Conservation (phyloP, 2,113 vertebrate genomes). For the Sarotherodon lohbergeri region DNA sequence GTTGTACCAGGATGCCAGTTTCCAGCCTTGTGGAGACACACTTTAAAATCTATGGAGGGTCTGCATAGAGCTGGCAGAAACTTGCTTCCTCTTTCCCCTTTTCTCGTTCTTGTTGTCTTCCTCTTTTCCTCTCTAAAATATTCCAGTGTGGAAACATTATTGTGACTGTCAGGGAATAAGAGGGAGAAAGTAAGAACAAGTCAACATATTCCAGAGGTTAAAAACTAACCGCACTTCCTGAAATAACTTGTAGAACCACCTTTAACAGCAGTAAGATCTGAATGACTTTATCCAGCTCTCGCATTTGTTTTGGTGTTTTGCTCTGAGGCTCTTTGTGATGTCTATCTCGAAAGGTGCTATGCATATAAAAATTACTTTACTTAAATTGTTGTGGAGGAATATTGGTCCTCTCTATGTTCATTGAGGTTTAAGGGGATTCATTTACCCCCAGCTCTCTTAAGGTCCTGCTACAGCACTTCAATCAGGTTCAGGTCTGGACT, state of each 20-base stretch:
- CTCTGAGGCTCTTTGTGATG: not conserved
- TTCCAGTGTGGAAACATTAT: conserved; percentile 32
- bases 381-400: not conserved
- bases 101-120: not conserved
- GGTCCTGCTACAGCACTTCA: not conserved
- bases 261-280: not conserved
- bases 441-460: not conserved
- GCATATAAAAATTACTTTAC: not conserved
- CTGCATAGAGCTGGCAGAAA: not conserved
- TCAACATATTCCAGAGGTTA: not conserved
- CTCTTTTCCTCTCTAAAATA: conserved; percentile 2
- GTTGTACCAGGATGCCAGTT: conserved; percentile 16
- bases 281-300: not conserved
- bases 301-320: not conserved
- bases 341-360: not conserved
- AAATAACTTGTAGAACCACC: not conserved
- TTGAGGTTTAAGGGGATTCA: not conserved
- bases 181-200: not conserved
- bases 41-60: not conserved
- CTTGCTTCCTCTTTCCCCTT: not conserved
- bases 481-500: not conserved
- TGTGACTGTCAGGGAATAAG: not conserved
- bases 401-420: not conserved
- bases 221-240: not conserved
- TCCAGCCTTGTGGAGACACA: conserved; percentile 9